Percentiles rank a stretch among this genome's conserved stretches.
Evolutionary conservation across 2,797 vertebrate genomes (phyloP).

Genomic region (Cynopterus sphinx): DNA sequence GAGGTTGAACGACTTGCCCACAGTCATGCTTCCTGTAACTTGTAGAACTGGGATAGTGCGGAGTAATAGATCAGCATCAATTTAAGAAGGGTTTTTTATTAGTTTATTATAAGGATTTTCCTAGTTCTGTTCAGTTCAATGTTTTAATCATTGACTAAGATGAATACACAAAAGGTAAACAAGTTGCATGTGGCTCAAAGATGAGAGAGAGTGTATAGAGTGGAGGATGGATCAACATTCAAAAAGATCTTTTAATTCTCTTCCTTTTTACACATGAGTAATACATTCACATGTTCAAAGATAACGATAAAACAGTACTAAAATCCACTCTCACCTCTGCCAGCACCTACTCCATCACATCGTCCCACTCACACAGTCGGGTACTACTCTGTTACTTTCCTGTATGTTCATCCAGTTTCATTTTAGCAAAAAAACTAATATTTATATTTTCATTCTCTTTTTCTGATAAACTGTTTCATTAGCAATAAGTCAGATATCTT

Average conservation of each 20-base stretch:
- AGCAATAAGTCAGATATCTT: neutral
- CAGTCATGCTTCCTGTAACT: neutral
- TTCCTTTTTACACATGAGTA: neutral
- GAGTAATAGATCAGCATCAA: neutral
- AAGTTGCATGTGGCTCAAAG: neutral
- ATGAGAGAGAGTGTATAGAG: neutral
- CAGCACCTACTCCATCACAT: too few species aligned
- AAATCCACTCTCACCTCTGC: neutral
- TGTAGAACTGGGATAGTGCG: neutral
- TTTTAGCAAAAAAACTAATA: neutral
- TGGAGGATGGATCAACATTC: neutral
- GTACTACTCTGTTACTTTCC: neutral
- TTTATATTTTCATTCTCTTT: neutral
- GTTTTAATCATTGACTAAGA: neutral
- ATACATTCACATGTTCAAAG: neutral
- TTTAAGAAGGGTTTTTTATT: slow-evolving; percentile 42
- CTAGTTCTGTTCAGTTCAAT: neutral
- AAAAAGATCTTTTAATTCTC: neutral
- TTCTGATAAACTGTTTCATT: neutral
- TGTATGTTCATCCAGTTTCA: neutral
- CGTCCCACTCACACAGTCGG: too few species aligned
- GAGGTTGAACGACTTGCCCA: neutral
- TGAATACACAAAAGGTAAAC: neutral
- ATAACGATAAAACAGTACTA: neutral
- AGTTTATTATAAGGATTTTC: slow-evolving; percentile 21